Evolutionary conservation across 2,797 vertebrate genomes (phyloP).

Genomic region (Harpagifer antarcticus): DNA sequence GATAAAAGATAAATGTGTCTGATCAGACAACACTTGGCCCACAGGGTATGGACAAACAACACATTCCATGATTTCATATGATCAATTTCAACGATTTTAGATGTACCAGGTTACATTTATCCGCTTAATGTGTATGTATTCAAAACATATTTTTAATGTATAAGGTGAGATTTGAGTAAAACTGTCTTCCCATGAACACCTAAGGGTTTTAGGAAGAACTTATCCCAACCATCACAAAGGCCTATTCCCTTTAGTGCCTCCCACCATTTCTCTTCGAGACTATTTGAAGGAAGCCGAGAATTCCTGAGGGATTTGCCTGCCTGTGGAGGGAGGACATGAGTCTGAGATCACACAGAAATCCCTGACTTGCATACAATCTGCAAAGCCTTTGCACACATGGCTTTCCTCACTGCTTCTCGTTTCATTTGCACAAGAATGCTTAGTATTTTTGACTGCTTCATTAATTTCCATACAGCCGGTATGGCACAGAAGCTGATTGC

Average conservation of each 20-base stretch:
- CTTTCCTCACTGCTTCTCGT: constrained; percentile 18
- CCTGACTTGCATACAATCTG: constrained; percentile 36
- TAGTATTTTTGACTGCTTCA: constrained; percentile 4
- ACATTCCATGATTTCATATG: too few species aligned
- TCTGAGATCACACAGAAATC: constrained; percentile 47
- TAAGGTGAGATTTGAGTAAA: neutral
- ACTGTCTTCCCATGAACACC: neutral
- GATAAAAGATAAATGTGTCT: too few species aligned
- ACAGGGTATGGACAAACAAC: too few species aligned
- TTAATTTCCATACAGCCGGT: constrained; percentile 9
- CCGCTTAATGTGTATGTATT: too few species aligned
- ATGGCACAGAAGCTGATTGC: neutral
- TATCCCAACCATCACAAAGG: constrained; percentile 21
- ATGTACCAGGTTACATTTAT: too few species aligned
- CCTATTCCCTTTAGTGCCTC: constrained; percentile 21
- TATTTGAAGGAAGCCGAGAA: constrained; percentile 40
- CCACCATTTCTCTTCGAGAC: constrained; percentile 33
- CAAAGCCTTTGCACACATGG: constrained; percentile 24
- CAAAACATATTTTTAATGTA: neutral
- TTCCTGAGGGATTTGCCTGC: constrained; percentile 40
- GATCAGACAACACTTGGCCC: too few species aligned
- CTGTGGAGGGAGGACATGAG: constrained; percentile 38
- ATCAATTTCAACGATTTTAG: too few species aligned
- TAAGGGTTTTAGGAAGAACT: constrained; percentile 16
- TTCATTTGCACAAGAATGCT: constrained; percentile 17